Evolutionary conservation across 1,140 invertebrate species (phyloP).

Genomic region (Phymorhynchus buccinoides): DNA sequence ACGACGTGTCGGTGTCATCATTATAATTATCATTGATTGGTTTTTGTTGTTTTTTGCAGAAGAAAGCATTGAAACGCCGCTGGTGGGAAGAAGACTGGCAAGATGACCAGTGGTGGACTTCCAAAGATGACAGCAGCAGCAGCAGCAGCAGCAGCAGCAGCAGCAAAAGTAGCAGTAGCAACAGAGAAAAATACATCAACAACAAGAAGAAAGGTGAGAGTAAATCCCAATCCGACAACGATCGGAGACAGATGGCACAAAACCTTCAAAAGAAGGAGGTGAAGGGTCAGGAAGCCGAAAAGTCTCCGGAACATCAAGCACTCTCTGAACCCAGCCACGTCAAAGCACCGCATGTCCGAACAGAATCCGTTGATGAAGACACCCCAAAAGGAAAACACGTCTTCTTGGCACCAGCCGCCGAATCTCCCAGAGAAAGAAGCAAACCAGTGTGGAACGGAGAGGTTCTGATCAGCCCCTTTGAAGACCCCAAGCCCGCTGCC

Average conservation of each 20-base stretch:
- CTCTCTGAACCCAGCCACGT: neutral
- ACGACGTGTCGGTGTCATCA: no score
- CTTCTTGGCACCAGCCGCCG: neutral
- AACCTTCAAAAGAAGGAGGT: neutral
- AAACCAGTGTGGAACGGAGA: neutral
- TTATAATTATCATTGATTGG: neutral
- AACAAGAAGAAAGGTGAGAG: conserved; percentile 30
- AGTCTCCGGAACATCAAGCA: neutral
- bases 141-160: conserved; percentile 14
- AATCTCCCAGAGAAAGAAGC: neutral
- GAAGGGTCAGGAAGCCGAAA: neutral
- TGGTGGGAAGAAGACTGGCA: conserved; percentile 37
- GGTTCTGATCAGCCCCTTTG: conserved; percentile 31
- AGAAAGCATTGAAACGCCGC: conserved; percentile 1
- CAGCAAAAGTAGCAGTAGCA: conserved; percentile 9
- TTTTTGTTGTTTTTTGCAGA: neutral
- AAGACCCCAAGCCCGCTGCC: conserved; percentile 30
- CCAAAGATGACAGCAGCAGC: conserved; percentile 11
- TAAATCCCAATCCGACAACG: neutral
- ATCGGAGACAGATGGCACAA: neutral
- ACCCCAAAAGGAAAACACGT: neutral
- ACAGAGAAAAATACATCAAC: neutral
- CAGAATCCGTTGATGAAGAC: no score
- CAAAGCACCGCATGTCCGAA: neutral
- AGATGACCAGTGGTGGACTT: conserved; percentile 30